These are phyloP conservation scores for Nysson spinosus DNA, from an alignment of 2,888 invertebrate species.

Conservation along the genomic window DNA sequence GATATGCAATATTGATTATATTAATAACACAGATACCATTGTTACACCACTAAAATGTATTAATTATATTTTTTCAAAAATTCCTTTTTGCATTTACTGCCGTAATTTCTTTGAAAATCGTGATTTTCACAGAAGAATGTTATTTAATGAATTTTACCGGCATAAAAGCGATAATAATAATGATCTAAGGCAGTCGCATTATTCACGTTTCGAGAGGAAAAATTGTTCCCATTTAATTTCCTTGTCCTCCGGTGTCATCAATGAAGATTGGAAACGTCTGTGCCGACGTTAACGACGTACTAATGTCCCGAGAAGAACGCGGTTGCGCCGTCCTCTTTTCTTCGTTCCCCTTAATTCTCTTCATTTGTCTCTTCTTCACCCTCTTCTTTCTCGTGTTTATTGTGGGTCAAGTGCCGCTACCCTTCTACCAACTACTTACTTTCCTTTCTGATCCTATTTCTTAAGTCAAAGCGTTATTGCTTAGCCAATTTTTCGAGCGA, in stretches of 20 bases:
- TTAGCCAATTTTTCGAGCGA: neutral
- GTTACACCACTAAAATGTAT: too few species aligned
- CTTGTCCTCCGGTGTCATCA: slow-evolving; percentile 28
- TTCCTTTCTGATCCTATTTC: slow-evolving; percentile 16
- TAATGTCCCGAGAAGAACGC: slow-evolving; percentile 13
- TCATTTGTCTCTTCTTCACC: slow-evolving; percentile 26
- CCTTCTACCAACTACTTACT: neutral
- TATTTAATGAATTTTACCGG: too few species aligned
- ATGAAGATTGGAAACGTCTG: slow-evolving; percentile 50
- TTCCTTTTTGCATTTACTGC: too few species aligned
- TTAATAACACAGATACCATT: too few species aligned
- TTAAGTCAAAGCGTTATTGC: slow-evolving; percentile 9
- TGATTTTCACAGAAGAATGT: too few species aligned
- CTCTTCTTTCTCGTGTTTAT: slow-evolving; percentile 17
- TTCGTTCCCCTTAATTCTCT: slow-evolving; percentile 21
- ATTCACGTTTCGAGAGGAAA: slow-evolving; percentile 28
- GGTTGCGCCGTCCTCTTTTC: slow-evolving; percentile 4
- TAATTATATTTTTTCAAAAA: too few species aligned
- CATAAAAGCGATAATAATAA: too few species aligned
- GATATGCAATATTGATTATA: too few species aligned
- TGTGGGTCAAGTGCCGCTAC: slow-evolving; percentile 21
- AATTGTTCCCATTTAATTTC: slow-evolving; percentile 53
- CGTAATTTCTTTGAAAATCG: too few species aligned
- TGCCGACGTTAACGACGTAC: slow-evolving; percentile 32
- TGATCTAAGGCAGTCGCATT: too few species aligned